These are phyloP conservation scores for Gisinianus flammeolus DNA, from an alignment of 2,888 invertebrate genomes.

Conservation along the genomic window DNA sequence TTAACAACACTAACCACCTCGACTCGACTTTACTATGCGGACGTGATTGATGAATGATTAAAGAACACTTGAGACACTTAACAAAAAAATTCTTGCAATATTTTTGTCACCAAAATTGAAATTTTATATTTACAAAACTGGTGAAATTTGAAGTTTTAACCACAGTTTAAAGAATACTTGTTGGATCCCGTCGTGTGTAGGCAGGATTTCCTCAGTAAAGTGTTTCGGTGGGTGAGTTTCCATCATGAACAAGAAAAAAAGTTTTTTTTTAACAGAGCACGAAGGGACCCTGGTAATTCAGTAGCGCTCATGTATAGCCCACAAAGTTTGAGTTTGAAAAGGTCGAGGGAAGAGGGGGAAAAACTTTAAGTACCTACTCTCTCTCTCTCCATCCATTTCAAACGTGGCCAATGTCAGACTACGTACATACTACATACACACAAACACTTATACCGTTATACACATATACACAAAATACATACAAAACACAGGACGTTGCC, in stretches of 20 bases:
- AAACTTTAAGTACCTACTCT: conserved; percentile 2
- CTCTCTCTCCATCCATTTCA: neutral
- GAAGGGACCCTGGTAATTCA: conserved; percentile 47
- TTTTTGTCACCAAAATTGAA: neutral
- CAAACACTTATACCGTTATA: neutral
- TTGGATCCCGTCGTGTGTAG: conserved; percentile 18
- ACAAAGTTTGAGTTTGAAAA: conserved; percentile 32
- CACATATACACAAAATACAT: neutral
- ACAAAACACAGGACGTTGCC: neutral
- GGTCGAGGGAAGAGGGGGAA: conserved; percentile 30
- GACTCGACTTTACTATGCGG: no score
- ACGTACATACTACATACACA: neutral
- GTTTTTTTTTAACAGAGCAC: conserved; percentile 21
- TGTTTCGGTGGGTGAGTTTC: conserved; percentile 43
- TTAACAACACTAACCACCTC: no score
- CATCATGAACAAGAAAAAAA: conserved; percentile 31
- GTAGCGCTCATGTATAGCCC: conserved; percentile 46
- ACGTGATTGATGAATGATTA: no score
- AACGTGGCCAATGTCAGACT: neutral
- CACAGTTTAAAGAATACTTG: conserved; percentile 29
- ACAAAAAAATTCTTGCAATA: no score
- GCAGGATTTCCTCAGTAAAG: conserved; percentile 38
- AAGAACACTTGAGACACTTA: no score
- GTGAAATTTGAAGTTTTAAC: conserved; percentile 19
- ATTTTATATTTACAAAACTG: neutral